Conservation (phyloP, 2,113 vertebrate genomes). For the Semicossyphus pulcher region DNA sequence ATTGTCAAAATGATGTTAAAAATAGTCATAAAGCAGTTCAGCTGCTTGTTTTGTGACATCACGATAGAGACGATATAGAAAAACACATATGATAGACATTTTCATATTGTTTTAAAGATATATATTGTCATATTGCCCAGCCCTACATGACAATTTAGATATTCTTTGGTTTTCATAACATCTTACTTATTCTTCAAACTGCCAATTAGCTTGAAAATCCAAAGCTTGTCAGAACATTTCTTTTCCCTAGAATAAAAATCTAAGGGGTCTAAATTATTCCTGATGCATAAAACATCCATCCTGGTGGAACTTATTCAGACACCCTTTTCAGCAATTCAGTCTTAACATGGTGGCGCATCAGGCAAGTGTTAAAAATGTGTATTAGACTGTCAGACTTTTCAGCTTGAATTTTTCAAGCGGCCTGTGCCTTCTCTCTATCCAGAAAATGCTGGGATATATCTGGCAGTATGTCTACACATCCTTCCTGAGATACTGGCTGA, state of each 20-base stretch:
- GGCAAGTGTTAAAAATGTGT: not conserved
- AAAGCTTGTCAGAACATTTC: too few relatives aligned
- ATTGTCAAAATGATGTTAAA: too few relatives aligned
- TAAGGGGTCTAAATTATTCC: not conserved
- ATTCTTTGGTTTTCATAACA: not conserved
- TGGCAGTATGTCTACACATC: conserved; percentile 91
- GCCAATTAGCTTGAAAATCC: too few relatives aligned
- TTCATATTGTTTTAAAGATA: too few relatives aligned
- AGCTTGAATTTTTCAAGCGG: not conserved
- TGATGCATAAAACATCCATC: not conserved
- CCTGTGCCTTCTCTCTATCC: conserved; percentile 25
- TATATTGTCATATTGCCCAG: too few relatives aligned
- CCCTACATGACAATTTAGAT: not conserved
- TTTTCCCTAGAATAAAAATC: too few relatives aligned
- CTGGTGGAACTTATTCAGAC: not conserved
- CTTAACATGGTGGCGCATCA: not conserved
- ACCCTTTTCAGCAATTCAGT: not conserved
- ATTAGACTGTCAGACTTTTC: not conserved
- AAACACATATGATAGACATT: too few relatives aligned
- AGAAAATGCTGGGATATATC: conserved; percentile 87
- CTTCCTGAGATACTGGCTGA: conserved; percentile 92
- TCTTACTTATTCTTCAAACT: too few relatives aligned
- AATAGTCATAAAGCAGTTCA: too few relatives aligned
- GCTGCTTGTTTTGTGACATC: too few relatives aligned
- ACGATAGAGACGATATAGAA: too few relatives aligned